phyloP scores from a whole-genome alignment of 2,797 vertebrate genomes.

The Enteromius viviparus region DNA sequence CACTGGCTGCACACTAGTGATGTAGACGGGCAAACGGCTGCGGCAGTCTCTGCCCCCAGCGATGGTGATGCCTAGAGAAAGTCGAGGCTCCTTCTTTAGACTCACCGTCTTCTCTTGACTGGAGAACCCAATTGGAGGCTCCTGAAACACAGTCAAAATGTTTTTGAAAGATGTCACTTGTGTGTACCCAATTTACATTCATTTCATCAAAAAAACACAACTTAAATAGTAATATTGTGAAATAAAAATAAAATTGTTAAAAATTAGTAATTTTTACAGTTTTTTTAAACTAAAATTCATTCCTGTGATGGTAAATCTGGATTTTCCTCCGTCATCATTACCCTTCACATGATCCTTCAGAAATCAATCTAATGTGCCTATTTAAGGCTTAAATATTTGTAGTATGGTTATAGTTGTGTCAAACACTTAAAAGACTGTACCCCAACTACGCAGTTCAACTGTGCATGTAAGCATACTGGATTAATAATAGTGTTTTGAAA shows the following conservation, averaged over 20 bases:
- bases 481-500: not conserved
- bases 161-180: too few relatives aligned
- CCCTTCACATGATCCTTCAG: not conserved
- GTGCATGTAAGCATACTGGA: not conserved
- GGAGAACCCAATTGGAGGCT: constrained; percentile 84
- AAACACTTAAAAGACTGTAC: not conserved
- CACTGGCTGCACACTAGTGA: constrained; percentile 91
- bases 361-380: not conserved
- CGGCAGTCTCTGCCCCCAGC: constrained; percentile 90
- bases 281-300: not conserved
- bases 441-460: not conserved
- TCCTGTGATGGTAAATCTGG: not conserved
- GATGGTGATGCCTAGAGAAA: constrained; percentile 92
- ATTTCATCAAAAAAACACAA: not conserved
- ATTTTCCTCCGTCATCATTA: not conserved
- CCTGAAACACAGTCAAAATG: constrained; percentile 67
- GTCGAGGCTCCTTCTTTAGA: constrained; percentile 90
- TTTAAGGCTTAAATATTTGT: not conserved
- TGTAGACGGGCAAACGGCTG: constrained; percentile 88
- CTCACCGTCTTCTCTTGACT: constrained; percentile 88
- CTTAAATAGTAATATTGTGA: not conserved
- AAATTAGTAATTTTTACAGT: too few relatives aligned
- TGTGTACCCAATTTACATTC: not conserved
- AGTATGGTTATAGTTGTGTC: not conserved
- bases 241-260: not conserved